Evolutionary conservation across 2,888 invertebrate genomes (phyloP).

Genomic region (Nomada ferruginata): DNA sequence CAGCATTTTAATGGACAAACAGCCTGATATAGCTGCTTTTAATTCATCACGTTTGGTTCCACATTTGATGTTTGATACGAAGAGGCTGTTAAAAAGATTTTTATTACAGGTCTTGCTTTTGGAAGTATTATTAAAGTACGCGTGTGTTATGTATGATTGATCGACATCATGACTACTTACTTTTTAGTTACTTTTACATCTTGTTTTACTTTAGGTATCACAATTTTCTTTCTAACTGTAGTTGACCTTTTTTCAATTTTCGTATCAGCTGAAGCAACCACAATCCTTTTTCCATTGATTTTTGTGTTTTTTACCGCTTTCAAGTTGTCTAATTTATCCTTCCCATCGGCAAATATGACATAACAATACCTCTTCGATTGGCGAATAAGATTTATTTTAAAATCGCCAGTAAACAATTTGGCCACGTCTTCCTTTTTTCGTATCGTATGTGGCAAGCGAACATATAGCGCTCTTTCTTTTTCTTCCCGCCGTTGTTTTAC

Average conservation of each 20-base stretch:
- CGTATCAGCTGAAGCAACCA: conserved; percentile 56
- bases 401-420: conserved; percentile 72
- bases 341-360: conserved; percentile 71
- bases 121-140: neutral
- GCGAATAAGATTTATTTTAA: conserved; percentile 74
- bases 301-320: conserved; percentile 63
- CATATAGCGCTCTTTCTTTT: conserved; percentile 71
- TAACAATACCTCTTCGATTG: conserved; percentile 75
- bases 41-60: conserved; percentile 71
- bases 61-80: conserved; percentile 72
- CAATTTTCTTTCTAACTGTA: conserved; percentile 65
- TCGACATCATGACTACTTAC: conserved; percentile 64
- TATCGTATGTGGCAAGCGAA: conserved; percentile 77
- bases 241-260: conserved; percentile 30
- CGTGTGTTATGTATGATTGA: too few species aligned
- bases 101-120: too few species aligned
- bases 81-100: conserved; percentile 66
- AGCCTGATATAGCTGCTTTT: conserved; percentile 72
- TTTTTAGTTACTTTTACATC: conserved; percentile 64
- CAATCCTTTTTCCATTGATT: conserved; percentile 71
- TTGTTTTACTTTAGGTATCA: conserved; percentile 63
- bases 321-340: conserved; percentile 74
- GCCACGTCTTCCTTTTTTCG: conserved; percentile 69
- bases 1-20: conserved; percentile 67
- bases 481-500: conserved; percentile 36